Percentiles rank a stretch among this genome's conserved stretches.
Evolutionary conservation across 1,140 invertebrate species (phyloP).

Genomic region (Eriosoma lanigerum): DNA sequence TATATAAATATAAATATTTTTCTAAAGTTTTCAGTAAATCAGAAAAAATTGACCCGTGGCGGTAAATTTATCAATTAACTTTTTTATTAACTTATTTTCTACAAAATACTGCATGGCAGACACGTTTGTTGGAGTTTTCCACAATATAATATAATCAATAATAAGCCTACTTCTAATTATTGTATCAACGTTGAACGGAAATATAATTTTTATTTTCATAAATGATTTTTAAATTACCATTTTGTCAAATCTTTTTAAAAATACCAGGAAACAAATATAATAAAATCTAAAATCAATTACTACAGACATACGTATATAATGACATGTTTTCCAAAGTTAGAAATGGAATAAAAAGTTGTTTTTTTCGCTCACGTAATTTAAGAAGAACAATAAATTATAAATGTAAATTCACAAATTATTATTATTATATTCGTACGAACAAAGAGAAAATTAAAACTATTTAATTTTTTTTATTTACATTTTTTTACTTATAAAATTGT

Average conservation of each 20-base stretch:
- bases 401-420: not conserved
- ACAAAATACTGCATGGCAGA: too few relatives aligned
- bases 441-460: not conserved
- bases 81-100: too few relatives aligned
- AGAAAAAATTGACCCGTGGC: too few relatives aligned
- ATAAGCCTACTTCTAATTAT: too few relatives aligned
- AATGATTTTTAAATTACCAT: slow-evolving; percentile 9
- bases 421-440: not conserved
- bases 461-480: too few relatives aligned
- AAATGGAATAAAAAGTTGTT: slow-evolving; percentile 3
- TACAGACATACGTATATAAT: slow-evolving; percentile 6
- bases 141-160: too few relatives aligned
- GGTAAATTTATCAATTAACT: too few relatives aligned
- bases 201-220: too few relatives aligned
- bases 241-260: not conserved
- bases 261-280: not conserved
- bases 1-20: too few relatives aligned
- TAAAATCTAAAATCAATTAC: slow-evolving; percentile 26
- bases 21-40: too few relatives aligned
- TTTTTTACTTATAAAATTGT: too few relatives aligned
- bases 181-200: not conserved
- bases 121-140: too few relatives aligned
- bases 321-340: not conserved
- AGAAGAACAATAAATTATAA: not conserved
- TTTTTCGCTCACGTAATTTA: not conserved